Evolutionary conservation across 2,888 invertebrate species (phyloP).

Genomic region (Slavum lentiscoides): DNA sequence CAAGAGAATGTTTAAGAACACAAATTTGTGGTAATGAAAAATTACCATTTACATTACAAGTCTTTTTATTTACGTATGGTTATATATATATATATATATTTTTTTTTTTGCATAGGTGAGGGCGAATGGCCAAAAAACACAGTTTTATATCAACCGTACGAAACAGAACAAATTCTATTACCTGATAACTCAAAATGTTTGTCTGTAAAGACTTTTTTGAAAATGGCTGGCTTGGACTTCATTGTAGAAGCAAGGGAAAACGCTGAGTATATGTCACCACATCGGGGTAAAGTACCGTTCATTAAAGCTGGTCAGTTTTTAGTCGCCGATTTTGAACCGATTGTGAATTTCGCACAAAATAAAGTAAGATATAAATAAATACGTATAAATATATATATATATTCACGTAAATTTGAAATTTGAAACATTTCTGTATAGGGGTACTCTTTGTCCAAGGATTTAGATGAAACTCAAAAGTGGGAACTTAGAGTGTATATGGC

Average conservation of each 20-base stretch:
- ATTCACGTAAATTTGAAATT: neutral
- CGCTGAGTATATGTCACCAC: conserved; percentile 96
- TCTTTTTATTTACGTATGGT: neutral
- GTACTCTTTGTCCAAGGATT: conserved; percentile 41
- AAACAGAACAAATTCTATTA: conserved; percentile 89
- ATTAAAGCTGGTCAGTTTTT: conserved; percentile 87
- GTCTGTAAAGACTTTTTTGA: conserved; percentile 88
- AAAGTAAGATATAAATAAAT: conserved; percentile 63
- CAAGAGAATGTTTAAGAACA: conserved; percentile 41
- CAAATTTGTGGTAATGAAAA: conserved; percentile 41
- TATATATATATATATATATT: neutral
- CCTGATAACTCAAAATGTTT: conserved; percentile 93
- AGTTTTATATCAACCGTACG: conserved; percentile 83
- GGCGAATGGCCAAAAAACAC: conserved; percentile 80
- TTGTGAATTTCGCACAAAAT: conserved; percentile 83
- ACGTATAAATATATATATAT: neutral
- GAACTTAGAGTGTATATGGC: conserved; percentile 95
- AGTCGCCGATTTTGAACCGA: conserved; percentile 87
- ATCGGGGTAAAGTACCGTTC: conserved; percentile 87
- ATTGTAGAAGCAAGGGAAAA: conserved; percentile 82
- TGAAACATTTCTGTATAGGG: conserved; percentile 47
- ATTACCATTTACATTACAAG: neutral
- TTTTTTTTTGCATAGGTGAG: conserved; percentile 24
- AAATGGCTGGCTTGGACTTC: conserved; percentile 87
- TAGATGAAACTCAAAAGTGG: conserved; percentile 64